Evolutionary conservation across 2,113 vertebrate species (phyloP), one percentile per base, ranked within the genome.

Genomic region (Pollimyrus isidori): DNA sequence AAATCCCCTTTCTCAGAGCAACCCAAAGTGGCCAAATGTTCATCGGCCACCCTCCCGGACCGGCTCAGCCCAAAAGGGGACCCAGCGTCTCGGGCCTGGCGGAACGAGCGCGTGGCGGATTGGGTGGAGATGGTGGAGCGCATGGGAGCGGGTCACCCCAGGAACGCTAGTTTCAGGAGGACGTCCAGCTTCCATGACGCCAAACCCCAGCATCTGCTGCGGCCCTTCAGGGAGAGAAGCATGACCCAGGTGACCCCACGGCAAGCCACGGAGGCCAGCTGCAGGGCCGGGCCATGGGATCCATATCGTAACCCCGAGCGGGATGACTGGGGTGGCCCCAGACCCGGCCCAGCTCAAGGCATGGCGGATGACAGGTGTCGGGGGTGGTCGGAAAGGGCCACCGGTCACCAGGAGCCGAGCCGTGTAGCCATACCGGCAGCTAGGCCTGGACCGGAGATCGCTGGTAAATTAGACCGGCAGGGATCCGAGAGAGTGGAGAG

Each of bases 151-250:
- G 88, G 93, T 69, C 95, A 90, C 85, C 91, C 94, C 87, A 96
- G 95, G 90, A 96, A 96, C 88, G 93, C 96, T 0, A 95, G 97
- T 85, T 99, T 99, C 91, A 94, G 97, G 89, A 96, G 98, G 91
- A 98, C 97, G 0, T 96, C 96, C 53, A 99, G 98, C 91, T 99
- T 99, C 83, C 97, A 97, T 2, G 97, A 98, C 91, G 92, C 95
- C 90, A 97, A 95, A 94, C 96, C 96, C 56, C 94, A 95, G 46
- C 91, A 94, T 7, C 95, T 95, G 83, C 91, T 94, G 62, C 96
- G 95, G 89, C 96, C 96, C 0, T 98, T 97, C 94, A 94, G 98
- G 92, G 98, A 99, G 92, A 95, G 98, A 87, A 99, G 98, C 94
- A 94, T 98, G 96, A 98, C 98, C 21, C 96, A 96, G 93, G 95